A percentile compares a stretch with the other conserved stretches of the same genome.
Evolutionary conservation across 2,797 vertebrate genomes (phyloP).

Genomic region (Leptodactylus fallax): DNA sequence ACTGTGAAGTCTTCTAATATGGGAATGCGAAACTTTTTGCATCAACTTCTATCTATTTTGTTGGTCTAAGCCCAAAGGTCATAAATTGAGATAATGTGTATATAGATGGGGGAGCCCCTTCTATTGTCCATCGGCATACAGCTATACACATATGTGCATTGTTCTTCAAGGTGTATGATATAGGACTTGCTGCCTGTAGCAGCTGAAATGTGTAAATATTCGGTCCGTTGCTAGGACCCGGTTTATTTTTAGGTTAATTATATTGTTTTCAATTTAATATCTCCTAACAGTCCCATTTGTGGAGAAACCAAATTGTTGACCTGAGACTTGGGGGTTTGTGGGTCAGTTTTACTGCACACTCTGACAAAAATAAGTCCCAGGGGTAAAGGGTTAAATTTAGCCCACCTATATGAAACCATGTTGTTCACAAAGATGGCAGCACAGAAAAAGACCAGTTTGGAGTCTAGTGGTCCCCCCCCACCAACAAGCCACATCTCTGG

Average conservation of each 20-base stretch:
- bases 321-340: conserved; percentile 15
- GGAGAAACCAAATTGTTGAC: conserved; percentile 17
- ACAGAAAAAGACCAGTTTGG: not conserved
- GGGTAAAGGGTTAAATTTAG: not conserved
- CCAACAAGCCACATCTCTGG: not conserved
- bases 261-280: conserved; percentile 76
- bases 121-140: not conserved
- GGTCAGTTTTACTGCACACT: not conserved
- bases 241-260: conserved; percentile 80
- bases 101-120: conserved; percentile 11
- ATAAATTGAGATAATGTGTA: conserved; percentile 15
- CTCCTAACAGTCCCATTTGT: conserved; percentile 62
- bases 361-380: not conserved
- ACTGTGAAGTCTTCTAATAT: conserved; percentile 22
- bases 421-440: not conserved
- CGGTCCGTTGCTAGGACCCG: conserved; percentile 91
- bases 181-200: conserved; percentile 71
- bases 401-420: not conserved
- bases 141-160: conserved; percentile 74
- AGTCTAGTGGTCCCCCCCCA: not conserved
- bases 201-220: conserved; percentile 89
- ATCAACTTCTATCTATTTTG: not conserved
- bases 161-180: conserved; percentile 19
- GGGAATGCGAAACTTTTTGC: not conserved
- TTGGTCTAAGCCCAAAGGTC: conserved; percentile 31